Conservation (phyloP, 2,797 vertebrate genomes). For the Psittacula echo region DNA sequence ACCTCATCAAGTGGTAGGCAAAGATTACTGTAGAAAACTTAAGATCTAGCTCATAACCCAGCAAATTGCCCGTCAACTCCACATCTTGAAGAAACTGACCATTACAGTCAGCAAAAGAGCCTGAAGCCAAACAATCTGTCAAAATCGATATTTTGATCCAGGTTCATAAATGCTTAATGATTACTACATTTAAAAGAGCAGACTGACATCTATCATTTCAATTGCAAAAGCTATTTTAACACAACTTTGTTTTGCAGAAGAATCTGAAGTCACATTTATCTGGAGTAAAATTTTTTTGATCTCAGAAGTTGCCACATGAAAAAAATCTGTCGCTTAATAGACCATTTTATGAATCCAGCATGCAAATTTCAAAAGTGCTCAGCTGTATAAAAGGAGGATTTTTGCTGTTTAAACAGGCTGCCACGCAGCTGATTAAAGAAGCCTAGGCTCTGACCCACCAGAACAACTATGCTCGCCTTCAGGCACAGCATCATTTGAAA, state of each 20-base stretch:
- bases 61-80: background rate
- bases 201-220: background rate
- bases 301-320: background rate
- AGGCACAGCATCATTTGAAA: background rate
- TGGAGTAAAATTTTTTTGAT: background rate
- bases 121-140: background rate
- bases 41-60: background rate
- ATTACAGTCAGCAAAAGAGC: background rate
- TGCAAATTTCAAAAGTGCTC: background rate
- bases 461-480: background rate
- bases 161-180: background rate
- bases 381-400: background rate
- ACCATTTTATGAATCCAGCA: background rate
- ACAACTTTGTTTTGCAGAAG: background rate
- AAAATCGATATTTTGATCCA: background rate
- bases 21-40: background rate
- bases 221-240: background rate
- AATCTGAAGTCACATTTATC: background rate
- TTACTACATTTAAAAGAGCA: background rate
- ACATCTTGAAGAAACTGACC: background rate
- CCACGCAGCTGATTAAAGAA: background rate
- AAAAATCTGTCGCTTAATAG: background rate
- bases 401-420: background rate
- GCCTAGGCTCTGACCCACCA: background rate
- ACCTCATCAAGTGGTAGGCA: background rate